Base-by-base conservation (phyloP, 2,888 invertebrate species). In the Onthophagus sagittarius region DNA sequence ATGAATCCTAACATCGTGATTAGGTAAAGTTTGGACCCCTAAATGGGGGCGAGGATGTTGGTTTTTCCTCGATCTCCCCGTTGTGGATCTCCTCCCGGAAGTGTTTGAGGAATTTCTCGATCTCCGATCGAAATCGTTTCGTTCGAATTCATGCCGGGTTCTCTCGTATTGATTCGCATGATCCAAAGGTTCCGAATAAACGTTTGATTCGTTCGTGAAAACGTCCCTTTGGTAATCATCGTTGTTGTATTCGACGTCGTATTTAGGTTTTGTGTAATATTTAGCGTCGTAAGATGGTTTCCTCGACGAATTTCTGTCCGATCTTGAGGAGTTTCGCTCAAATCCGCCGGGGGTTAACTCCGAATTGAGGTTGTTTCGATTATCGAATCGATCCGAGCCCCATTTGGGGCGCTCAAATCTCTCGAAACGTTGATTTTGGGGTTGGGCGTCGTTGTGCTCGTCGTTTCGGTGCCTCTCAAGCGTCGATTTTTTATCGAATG, bases 401-500 rank as follows among this genome's bases (percentile, higher is more conserved):
- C 85, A 75, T 86, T 89, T 89, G 82, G 89, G 83, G 83, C 90
- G 79, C 86, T 90, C 83, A 86, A 90, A 77, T 85, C 90, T 77
- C 69, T 86, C 85, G 73, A 85, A 85, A 5, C 84, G 85, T 75
- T 87, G 88, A n/a, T n/a, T n/a, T n/a, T n/a, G n/a, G n/a, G n/a
- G n/a, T n/a, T n/a, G n/a, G n/a, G n/a, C n/a, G n/a, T n/a, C n/a
- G n/a, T n/a, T n/a, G n/a, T n/a, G n/a, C 80, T 89, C 89, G 78
- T 88, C 89, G 76, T 88, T 88, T 77, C 88, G 88, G 7, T 89
- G 90, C 79, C 90, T 87, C 79, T 90, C 90, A 0, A 90, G 87
- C 2, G 90, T 90, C 75, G 90, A 89, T 78, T 90, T 90, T 80
- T 90, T 90, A 4, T 90, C 89, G 63, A 90, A 89, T 0, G 89